Percentiles rank a stretch among this genome's conserved stretches.
Conservation (phyloP, 2,797 vertebrate species). For the Amblyraja radiata region DNA sequence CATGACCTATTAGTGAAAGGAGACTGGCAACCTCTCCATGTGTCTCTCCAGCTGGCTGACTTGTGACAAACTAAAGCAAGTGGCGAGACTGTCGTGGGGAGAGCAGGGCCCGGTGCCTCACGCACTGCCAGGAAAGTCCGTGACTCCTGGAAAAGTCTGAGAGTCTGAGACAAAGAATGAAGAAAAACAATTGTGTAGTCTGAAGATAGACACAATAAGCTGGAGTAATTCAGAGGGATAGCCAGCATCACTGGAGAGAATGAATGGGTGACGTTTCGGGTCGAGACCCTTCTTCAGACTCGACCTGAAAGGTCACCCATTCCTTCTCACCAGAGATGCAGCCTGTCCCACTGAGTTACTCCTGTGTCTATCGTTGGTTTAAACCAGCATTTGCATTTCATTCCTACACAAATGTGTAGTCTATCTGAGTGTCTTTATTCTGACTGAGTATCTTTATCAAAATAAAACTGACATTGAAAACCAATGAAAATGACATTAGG, state of each 20-base stretch:
- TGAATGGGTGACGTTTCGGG: too few relatives aligned
- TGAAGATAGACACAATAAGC: too few relatives aligned
- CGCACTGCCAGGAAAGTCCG: neutral
- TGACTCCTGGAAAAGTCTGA: neutral
- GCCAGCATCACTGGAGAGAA: too few relatives aligned
- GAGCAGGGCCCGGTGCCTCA: neutral
- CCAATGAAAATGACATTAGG: neutral
- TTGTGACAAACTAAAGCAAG: neutral
- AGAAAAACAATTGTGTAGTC: neutral
- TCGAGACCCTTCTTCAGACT: too few relatives aligned
- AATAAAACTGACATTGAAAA: neutral
- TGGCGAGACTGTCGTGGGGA: neutral
- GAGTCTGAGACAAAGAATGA: neutral
- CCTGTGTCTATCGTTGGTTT: too few relatives aligned
- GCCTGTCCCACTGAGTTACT: too few relatives aligned
- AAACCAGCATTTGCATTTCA: too few relatives aligned
- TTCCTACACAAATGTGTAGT: neutral
- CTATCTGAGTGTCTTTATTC: neutral
- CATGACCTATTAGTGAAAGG: conserved; percentile 24
- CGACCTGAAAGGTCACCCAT: too few relatives aligned
- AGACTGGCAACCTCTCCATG: neutral
- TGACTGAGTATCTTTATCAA: neutral
- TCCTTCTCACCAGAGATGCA: too few relatives aligned
- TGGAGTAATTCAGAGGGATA: too few relatives aligned
- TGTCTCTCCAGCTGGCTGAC: conserved; percentile 11